Conservation (phyloP, 2,888 invertebrate genomes). For the Julus scandinavius region DNA sequence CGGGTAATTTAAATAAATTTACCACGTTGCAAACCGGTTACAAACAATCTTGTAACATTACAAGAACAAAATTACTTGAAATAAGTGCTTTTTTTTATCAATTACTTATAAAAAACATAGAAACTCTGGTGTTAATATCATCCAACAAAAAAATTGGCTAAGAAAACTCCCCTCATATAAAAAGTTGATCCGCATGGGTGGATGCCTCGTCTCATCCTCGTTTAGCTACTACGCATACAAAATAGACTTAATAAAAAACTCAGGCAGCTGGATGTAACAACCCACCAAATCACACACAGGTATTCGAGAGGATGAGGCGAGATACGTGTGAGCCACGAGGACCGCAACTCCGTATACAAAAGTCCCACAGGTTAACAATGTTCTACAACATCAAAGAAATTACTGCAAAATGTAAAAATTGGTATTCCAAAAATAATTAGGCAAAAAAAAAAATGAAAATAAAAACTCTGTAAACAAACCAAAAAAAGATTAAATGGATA, state of each 20-base stretch:
- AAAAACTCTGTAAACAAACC: constrained; percentile 52
- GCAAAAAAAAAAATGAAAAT: constrained; percentile 52
- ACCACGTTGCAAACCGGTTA: constrained; percentile 54
- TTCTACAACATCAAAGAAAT: constrained; percentile 48
- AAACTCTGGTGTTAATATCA: constrained; percentile 56
- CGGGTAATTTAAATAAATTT: constrained; percentile 55
- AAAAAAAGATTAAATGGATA: constrained; percentile 49
- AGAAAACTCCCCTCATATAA: constrained; percentile 52
- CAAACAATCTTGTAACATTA: constrained; percentile 55
- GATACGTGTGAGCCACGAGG: not conserved
- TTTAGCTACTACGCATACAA: not conserved
- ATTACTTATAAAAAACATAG: constrained; percentile 55
- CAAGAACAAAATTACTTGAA: constrained; percentile 52
- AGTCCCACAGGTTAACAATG: constrained; percentile 51
- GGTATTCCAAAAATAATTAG: constrained; percentile 54
- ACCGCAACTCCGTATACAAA: constrained; percentile 53
- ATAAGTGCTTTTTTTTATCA: constrained; percentile 55
- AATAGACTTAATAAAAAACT: constrained; percentile 15
- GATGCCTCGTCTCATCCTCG: not conserved
- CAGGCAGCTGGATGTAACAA: constrained; percentile 7
- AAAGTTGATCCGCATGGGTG: constrained; percentile 2
- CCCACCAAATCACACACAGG: constrained; percentile 15
- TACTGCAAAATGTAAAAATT: constrained; percentile 53
- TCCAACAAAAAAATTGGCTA: constrained; percentile 55
- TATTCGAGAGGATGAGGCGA: constrained; percentile 4